Conservation (phyloP, 2,113 vertebrate species). For the Axis porcinus region DNA sequence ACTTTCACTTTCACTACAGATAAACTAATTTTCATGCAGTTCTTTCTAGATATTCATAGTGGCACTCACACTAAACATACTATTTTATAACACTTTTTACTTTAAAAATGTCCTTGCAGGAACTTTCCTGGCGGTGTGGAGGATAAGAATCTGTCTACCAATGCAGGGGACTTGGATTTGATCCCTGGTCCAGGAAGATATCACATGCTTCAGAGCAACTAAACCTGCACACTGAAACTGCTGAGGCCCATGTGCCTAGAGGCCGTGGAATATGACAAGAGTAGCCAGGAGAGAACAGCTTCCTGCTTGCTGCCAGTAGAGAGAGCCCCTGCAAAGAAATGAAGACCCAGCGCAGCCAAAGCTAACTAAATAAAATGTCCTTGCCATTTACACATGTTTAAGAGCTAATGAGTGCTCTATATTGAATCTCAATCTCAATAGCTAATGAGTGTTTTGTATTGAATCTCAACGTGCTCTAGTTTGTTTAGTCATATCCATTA, state of each 20-base stretch:
- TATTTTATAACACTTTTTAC: neutral
- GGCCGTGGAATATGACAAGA: neutral
- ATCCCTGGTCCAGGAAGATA: neutral
- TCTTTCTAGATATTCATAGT: neutral
- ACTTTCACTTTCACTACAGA: neutral
- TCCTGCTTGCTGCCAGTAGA: neutral
- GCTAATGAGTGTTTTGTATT: neutral
- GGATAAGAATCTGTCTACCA: neutral
- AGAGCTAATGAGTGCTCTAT: neutral
- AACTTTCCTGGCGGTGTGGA: neutral
- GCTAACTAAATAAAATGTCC: neutral
- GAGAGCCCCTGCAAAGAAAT: neutral
- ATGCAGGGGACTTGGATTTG: neutral
- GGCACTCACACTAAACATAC: neutral
- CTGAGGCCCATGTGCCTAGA: neutral
- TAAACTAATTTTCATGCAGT: neutral
- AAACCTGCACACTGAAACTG: neutral
- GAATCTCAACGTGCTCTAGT: neutral
- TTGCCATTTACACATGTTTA: neutral
- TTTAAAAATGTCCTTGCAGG: neutral
- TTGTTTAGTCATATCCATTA: neutral
- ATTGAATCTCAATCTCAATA: neutral
- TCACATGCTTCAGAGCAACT: neutral
- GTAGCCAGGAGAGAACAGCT: neutral
- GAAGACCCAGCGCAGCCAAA: neutral